Percentiles rank a stretch among this genome's conserved stretches.
These are phyloP conservation scores for Amphipyra tragopoginis DNA, from an alignment of 2,888 invertebrate species.

Conservation along the genomic window DNA sequence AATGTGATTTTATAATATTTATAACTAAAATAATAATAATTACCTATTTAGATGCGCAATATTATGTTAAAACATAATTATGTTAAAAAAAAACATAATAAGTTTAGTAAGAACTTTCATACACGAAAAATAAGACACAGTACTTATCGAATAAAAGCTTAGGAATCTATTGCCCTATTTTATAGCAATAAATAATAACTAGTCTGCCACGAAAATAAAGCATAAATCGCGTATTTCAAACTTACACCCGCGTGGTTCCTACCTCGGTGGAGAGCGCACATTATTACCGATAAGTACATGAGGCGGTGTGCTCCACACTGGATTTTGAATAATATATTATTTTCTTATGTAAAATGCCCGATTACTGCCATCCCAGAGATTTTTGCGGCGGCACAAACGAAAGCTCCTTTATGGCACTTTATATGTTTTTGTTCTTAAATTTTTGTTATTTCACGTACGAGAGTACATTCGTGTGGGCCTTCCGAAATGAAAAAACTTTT, in stretches of 20 bases:
- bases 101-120: too few relatives aligned
- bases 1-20: too few relatives aligned
- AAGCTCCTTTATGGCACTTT: constrained; percentile 87
- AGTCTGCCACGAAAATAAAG: constrained; percentile 16
- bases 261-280: constrained; percentile 72
- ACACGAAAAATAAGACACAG: too few relatives aligned
- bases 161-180: too few relatives aligned
- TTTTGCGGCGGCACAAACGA: constrained; percentile 80
- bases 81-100: too few relatives aligned
- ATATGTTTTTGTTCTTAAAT: constrained; percentile 85
- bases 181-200: too few relatives aligned
- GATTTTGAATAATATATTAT: constrained; percentile 90
- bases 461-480: constrained; percentile 59
- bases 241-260: constrained; percentile 44
- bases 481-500: constrained; percentile 73
- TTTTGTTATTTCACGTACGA: constrained; percentile 73
- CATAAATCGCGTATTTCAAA: constrained; percentile 43
- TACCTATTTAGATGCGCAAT: too few relatives aligned
- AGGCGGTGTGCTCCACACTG: constrained; percentile 82
- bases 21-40: too few relatives aligned
- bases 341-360: constrained; percentile 90
- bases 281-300: constrained; percentile 88
- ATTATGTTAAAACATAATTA: too few relatives aligned
- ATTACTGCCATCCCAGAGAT: constrained; percentile 87
- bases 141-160: too few relatives aligned